Conservation (phyloP, 2,113 vertebrate genomes). For the Oplegnathus fasciatus region DNA sequence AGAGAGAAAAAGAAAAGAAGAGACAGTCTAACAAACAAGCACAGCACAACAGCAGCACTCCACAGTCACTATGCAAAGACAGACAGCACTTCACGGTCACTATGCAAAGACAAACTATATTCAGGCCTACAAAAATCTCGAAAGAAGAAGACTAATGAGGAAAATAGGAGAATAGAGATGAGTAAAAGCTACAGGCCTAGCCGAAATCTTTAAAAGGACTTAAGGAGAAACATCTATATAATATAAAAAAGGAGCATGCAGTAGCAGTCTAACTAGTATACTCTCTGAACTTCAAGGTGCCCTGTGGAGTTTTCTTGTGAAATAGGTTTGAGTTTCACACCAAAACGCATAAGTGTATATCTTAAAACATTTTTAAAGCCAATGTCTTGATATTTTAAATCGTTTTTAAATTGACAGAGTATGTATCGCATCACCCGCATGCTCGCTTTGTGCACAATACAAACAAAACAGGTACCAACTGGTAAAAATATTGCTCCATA, state of each 20-base stretch:
- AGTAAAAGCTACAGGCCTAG: constrained; percentile 35
- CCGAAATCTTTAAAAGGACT: constrained; percentile 49
- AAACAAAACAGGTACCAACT: background rate
- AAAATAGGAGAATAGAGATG: constrained; percentile 55
- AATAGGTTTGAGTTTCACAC: background rate
- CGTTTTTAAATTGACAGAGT: background rate
- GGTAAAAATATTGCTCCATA: background rate
- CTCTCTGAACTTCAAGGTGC: background rate
- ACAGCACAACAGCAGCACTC: constrained; percentile 91
- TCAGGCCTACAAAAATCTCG: constrained; percentile 86
- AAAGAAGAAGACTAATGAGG: constrained; percentile 49
- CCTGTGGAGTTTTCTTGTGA: constrained; percentile 32
- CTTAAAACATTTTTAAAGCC: background rate
- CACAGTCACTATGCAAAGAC: constrained; percentile 93
- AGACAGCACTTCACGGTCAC: constrained; percentile 89
- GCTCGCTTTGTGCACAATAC: background rate
- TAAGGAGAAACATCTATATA: constrained; percentile 57
- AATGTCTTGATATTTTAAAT: background rate
- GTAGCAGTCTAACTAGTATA: constrained; percentile 73
- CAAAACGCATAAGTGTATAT: background rate
- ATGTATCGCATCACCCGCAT: background rate
- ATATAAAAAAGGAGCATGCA: constrained; percentile 81
- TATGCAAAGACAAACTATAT: constrained; percentile 90
- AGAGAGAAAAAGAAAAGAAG: constrained; percentile 89
- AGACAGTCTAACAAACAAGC: constrained; percentile 90